These are phyloP conservation scores for Lophius piscatorius DNA, from an alignment of 2,113 vertebrate genomes.

Conservation along the genomic window DNA sequence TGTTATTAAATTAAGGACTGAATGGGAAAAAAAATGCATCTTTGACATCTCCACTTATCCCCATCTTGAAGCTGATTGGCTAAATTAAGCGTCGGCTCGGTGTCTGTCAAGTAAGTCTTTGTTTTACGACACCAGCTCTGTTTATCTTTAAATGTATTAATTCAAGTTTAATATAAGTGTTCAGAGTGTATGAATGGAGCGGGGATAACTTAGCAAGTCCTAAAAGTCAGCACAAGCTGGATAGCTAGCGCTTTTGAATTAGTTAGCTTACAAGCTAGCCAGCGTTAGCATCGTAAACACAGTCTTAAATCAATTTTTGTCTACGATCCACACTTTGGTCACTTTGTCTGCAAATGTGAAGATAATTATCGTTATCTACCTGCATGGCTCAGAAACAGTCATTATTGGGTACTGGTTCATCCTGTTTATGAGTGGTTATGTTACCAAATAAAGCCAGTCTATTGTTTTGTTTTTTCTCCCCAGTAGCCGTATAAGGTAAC, in stretches of 20 bases:
- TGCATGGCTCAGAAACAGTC: no score
- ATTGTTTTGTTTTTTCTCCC: constrained; percentile 64
- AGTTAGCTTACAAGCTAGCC: constrained; percentile 60
- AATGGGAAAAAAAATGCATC: constrained; percentile 18
- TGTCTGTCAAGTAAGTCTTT: constrained; percentile 70
- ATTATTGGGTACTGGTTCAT: not conserved
- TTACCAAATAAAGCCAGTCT: constrained; percentile 39
- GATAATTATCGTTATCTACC: no score
- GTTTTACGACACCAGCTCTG: constrained; percentile 30
- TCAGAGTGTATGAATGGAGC: no score
- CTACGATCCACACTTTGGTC: accelerated
- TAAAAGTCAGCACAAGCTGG: constrained; percentile 21
- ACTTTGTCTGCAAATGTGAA: not conserved
- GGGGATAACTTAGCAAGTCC: no score
- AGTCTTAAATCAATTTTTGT: not conserved
- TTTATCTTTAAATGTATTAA: no score
- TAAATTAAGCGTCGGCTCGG: constrained; percentile 42
- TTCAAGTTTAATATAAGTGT: no score
- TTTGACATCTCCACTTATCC: constrained; percentile 43
- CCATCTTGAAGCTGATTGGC: constrained; percentile 62
- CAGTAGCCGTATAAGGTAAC: no score
- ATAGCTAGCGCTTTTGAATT: constrained; percentile 40
- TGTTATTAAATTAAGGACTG: not conserved
- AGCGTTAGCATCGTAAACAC: constrained; percentile 34
- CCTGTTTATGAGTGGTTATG: not conserved